These are phyloP conservation scores for Callaeas wilsoni DNA, from an alignment of 2,113 vertebrate species.

Conservation along the genomic window DNA sequence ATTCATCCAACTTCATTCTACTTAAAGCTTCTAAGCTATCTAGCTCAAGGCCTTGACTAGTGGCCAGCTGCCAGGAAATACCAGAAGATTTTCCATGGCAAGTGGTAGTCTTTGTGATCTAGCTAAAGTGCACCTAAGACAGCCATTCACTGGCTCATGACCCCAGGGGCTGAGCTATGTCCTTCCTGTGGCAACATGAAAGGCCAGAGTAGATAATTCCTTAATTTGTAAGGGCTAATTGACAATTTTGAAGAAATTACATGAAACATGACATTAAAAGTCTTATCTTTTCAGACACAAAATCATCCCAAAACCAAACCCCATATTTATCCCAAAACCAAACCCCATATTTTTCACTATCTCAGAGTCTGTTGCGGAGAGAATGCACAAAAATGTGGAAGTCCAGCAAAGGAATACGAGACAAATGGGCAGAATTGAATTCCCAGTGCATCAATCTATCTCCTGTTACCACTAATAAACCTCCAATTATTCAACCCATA, in stretches of 20 bases:
- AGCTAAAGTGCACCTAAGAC: neutral
- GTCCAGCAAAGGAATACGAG: neutral
- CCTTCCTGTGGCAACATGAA: neutral
- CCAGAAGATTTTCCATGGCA: neutral
- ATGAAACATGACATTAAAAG: neutral
- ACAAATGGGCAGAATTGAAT: neutral
- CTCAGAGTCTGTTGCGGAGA: neutral
- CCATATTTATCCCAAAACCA: neutral
- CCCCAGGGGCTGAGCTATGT: neutral
- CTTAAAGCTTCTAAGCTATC: neutral
- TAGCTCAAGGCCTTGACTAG: neutral
- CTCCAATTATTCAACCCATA: neutral
- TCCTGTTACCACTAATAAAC: neutral
- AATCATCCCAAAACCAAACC: neutral
- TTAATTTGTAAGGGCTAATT: neutral
- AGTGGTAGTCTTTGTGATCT: neutral
- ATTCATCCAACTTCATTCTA: neutral
- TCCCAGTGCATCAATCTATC: neutral
- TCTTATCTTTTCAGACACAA: neutral
- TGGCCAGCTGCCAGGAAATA: neutral
- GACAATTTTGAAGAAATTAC: neutral
- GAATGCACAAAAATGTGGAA: neutral
- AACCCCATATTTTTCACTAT: neutral
- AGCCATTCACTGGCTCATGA: neutral
- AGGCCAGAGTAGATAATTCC: neutral